Percentiles rank a stretch among this genome's conserved stretches.
Conservation (phyloP, 2,113 vertebrate genomes). For the Nyctereutes procyonoides region DNA sequence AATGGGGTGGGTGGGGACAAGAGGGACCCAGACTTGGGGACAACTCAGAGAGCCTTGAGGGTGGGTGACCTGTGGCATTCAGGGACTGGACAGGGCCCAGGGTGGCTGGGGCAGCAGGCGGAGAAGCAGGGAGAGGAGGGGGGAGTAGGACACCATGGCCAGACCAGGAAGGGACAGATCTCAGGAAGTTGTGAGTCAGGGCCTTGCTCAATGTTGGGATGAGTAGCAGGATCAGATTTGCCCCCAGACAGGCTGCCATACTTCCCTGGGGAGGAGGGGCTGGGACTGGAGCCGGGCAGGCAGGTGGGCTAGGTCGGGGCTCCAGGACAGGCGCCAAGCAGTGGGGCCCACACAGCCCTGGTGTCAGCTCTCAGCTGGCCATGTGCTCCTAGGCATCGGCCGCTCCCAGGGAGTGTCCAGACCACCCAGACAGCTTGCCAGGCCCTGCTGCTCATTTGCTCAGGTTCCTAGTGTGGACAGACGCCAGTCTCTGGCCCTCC, state of each 20-base stretch:
- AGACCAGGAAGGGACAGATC: accelerated
- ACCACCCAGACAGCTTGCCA: accelerated
- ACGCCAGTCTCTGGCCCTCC: not conserved
- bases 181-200: not conserved
- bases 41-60: not conserved
- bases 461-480: not conserved
- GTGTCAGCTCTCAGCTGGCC: accelerated
- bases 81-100: not conserved
- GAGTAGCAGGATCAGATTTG: not conserved
- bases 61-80: not conserved
- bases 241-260: not conserved
- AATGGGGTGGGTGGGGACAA: not conserved
- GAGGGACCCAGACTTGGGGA: not conserved
- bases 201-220: not conserved
- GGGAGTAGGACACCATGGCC: accelerated
- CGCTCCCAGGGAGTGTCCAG: not conserved
- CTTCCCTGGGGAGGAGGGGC: not conserved
- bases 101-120: not conserved
- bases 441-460: not conserved
- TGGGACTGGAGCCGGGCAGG: not conserved
- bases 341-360: accelerated
- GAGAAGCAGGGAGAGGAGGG: not conserved
- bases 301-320: not conserved
- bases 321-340: not conserved
- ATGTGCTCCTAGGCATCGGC: not conserved